Conservation (phyloP, 2,113 vertebrate genomes). For the Pseudorectes ferrugineus region DNA sequence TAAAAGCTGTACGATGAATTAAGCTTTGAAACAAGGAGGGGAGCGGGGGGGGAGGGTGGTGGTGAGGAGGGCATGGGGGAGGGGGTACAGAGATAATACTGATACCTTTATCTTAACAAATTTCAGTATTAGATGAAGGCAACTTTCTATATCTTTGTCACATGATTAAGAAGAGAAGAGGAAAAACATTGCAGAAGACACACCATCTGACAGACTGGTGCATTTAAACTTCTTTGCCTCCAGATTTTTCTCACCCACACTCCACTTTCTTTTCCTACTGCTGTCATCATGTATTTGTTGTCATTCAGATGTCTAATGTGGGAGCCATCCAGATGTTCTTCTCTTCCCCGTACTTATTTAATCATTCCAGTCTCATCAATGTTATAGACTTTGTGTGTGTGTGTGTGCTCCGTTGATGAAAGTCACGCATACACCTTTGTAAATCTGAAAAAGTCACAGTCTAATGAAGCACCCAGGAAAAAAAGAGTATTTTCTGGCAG, state of each 20-base stretch:
- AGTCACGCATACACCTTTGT: not conserved
- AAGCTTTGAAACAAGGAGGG: not conserved
- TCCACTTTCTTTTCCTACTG: not conserved
- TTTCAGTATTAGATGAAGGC: not conserved
- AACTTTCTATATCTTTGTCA: not conserved
- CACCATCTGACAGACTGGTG: not conserved
- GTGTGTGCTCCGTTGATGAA: not conserved
- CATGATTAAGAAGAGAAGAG: not conserved
- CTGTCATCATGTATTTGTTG: not conserved
- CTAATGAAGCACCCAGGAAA: not conserved
- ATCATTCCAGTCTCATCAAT: not conserved
- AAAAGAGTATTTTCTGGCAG: not conserved
- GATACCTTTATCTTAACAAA: not conserved
- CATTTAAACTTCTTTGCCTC: not conserved
- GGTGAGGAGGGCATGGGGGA: not conserved
- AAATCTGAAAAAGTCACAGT: not conserved
- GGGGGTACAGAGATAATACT: not conserved
- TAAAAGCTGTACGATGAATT: not conserved
- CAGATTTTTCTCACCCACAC: not conserved
- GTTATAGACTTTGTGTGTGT: not conserved
- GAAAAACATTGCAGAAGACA: not conserved
- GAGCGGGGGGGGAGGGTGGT: accelerated
- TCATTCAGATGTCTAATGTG: not conserved
- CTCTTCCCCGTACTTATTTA: not conserved
- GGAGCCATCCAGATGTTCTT: not conserved